These are phyloP conservation scores for Leptinotarsa tumamoca DNA, from an alignment of 2,888 invertebrate species.

Conservation along the genomic window DNA sequence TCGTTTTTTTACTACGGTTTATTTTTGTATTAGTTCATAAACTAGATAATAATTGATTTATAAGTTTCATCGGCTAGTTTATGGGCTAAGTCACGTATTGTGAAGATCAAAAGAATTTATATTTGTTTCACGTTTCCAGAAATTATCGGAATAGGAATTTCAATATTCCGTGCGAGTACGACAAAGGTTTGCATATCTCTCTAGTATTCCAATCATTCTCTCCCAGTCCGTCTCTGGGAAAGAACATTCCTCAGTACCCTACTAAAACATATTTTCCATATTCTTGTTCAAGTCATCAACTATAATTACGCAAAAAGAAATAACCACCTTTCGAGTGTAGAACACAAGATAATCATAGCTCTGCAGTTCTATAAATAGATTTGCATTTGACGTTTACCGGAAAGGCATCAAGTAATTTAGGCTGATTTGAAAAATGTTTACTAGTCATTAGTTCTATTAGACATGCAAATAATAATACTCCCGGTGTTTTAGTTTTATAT, in stretches of 20 bases:
- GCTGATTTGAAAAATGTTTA: slow-evolving; percentile 18
- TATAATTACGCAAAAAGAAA: slow-evolving; percentile 40
- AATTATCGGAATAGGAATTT: too few species aligned
- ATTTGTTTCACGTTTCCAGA: too few species aligned
- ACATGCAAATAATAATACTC: slow-evolving; percentile 26
- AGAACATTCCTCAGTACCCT: slow-evolving; percentile 31
- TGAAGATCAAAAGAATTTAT: too few species aligned
- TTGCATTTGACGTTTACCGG: slow-evolving; percentile 45
- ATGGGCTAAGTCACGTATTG: too few species aligned
- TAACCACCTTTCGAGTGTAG: slow-evolving; percentile 39
- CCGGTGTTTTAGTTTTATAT: slow-evolving; percentile 16
- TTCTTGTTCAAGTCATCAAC: slow-evolving; percentile 34
- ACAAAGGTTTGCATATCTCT: neutral
- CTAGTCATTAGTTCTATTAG: slow-evolving; percentile 25
- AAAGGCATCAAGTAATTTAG: slow-evolving; percentile 45
- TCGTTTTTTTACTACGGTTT: too few species aligned
- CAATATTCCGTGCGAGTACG: too few species aligned
- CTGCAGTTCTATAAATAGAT: slow-evolving; percentile 50
- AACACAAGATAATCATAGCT: slow-evolving; percentile 45
- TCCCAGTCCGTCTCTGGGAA: slow-evolving; percentile 10
- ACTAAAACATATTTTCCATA: slow-evolving; percentile 40
- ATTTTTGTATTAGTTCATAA: too few species aligned
- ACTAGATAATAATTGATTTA: too few species aligned
- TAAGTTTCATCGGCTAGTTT: too few species aligned
- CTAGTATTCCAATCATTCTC: neutral